Conservation (phyloP, 1,140 invertebrate species). For the Lamellibrachia luymesi region DNA sequence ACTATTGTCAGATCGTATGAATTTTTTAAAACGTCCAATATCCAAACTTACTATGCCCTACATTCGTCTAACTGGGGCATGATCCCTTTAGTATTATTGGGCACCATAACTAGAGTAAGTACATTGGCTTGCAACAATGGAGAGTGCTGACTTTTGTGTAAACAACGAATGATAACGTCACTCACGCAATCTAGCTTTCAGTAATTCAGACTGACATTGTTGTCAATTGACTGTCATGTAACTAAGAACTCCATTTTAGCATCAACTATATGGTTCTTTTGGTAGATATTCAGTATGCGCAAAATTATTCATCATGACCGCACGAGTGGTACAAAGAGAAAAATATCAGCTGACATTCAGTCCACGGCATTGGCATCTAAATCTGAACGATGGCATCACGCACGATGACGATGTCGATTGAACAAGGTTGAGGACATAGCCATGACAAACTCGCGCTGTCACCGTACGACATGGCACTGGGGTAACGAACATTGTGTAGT, state of each 20-base stretch:
- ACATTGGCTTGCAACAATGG: no score
- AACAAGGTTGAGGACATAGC: background rate
- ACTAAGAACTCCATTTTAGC: background rate
- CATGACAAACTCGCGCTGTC: background rate
- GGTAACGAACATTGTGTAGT: background rate
- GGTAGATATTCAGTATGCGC: background rate
- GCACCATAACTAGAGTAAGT: background rate
- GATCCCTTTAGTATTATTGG: background rate
- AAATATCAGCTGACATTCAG: background rate
- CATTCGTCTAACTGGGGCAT: no score
- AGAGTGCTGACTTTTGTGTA: no score
- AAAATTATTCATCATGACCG: background rate
- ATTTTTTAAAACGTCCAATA: no score
- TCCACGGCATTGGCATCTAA: background rate
- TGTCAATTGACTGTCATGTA: background rate
- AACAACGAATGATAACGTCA: no score
- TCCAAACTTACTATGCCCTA: no score
- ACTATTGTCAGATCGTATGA: no score
- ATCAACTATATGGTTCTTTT: background rate
- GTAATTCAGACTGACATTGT: background rate
- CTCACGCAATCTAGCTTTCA: background rate
- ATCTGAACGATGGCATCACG: background rate
- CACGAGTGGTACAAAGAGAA: background rate
- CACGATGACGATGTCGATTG: background rate
- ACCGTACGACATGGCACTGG: background rate